Conservation (phyloP, 2,113 vertebrate species). For the Notechis scutatus region DNA sequence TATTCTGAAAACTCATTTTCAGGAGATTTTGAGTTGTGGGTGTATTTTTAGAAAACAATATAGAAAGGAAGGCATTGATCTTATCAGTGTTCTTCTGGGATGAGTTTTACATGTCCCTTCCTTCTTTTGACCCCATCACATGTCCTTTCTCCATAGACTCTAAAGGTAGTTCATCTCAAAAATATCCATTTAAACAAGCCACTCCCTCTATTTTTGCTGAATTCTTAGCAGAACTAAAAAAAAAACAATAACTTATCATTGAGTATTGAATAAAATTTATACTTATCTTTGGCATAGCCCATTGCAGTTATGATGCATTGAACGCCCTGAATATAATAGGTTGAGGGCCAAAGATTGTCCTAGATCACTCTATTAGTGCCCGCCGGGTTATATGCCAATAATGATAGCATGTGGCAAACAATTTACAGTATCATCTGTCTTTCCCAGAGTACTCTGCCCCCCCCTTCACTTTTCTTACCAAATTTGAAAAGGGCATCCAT, state of each 20-base stretch:
- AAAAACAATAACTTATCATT: neutral
- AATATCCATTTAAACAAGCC: neutral
- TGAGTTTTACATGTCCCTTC: neutral
- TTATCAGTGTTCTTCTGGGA: slow-evolving; percentile 5
- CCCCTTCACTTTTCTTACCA: neutral
- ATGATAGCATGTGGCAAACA: neutral
- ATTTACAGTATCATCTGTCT: neutral
- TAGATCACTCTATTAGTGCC: neutral
- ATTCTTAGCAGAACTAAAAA: neutral
- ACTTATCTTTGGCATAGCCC: neutral
- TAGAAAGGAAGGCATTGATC: neutral
- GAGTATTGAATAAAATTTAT: neutral
- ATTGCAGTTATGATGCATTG: neutral
- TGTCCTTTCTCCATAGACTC: neutral
- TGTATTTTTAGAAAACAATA: slow-evolving; percentile 31
- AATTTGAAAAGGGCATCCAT: neutral
- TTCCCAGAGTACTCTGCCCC: neutral
- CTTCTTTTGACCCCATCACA: fast-evolving
- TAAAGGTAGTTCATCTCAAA: neutral
- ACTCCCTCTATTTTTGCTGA: neutral
- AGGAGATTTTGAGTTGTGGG: slow-evolving; percentile 42
- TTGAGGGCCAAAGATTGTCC: neutral
- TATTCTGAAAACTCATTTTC: slow-evolving; percentile 43
- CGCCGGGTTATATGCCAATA: neutral
- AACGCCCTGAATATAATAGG: neutral